Percentiles rank a stretch among this genome's conserved stretches.
phyloP scores from a whole-genome alignment of 2,113 vertebrate genomes.

The Poeciliopsis prolifica region DNA sequence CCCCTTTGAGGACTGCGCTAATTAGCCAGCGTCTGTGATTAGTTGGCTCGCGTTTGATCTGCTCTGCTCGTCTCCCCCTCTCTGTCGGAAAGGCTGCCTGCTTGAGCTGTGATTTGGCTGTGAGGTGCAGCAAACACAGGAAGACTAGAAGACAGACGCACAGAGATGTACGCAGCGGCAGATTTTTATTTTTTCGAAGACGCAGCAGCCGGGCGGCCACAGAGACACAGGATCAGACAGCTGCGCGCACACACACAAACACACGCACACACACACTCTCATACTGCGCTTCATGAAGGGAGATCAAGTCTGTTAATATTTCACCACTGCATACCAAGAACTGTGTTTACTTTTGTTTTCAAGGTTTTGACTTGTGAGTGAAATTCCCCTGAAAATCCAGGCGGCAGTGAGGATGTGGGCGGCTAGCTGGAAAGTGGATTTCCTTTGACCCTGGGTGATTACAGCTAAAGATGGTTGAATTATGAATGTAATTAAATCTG shows the following conservation, averaged over 20 bases:
- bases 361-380: conserved; percentile 41
- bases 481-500: conserved; percentile 71
- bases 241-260: conserved; percentile 1
- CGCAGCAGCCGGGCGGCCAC: conserved; percentile 63
- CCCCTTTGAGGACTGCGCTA: conserved; percentile 75
- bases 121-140: conserved; percentile 37
- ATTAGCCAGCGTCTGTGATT: conserved; percentile 79
- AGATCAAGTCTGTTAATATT: conserved; percentile 66
- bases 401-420: conserved; percentile 42
- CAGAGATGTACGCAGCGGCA: conserved; percentile 13
- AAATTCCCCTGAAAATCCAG: conserved; percentile 47
- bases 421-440: conserved; percentile 51
- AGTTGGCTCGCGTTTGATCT: conserved; percentile 76
- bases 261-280: background rate
- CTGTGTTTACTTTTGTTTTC: conserved; percentile 61
- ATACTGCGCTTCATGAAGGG: conserved; percentile 28
- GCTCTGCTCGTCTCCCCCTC: conserved; percentile 52
- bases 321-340: conserved; percentile 47
- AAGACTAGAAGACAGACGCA: conserved; percentile 33
- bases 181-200: conserved; percentile 40
- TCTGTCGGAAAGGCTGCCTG: conserved; percentile 63
- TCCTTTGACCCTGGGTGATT: conserved; percentile 67
- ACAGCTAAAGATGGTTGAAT: conserved; percentile 66
- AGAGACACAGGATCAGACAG: conserved; percentile 50
- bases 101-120: conserved; percentile 55